These are phyloP conservation scores for Hypothenemus hampei DNA, from an alignment of 1,140 invertebrate species.

Conservation along the genomic window DNA sequence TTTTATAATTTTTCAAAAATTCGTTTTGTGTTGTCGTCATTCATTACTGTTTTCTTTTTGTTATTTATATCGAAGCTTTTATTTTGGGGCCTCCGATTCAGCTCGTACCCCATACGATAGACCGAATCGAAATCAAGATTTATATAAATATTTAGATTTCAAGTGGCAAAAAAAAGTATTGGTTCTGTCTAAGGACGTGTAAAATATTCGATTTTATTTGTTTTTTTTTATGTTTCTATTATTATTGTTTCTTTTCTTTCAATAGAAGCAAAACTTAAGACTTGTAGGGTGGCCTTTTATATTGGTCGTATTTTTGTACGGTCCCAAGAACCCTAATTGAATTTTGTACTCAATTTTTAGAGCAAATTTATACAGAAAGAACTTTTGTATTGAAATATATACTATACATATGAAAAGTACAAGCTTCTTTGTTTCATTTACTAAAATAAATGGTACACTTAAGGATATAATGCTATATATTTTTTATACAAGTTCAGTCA, in stretches of 20 bases:
- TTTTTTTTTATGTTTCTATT: no score
- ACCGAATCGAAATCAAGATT: conserved; percentile 3
- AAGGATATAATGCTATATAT: conserved; percentile 20
- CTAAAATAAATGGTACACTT: neutral
- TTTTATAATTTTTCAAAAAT: conserved; percentile 27
- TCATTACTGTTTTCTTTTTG: no score
- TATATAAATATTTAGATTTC: no score
- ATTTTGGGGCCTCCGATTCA: no score
- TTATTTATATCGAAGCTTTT: no score
- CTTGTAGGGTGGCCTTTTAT: conserved; percentile 42
- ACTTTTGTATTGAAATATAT: conserved; percentile 43
- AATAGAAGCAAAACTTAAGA: conserved; percentile 39
- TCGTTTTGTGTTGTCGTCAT: conserved; percentile 5
- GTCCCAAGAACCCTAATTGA: conserved; percentile 34
- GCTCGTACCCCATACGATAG: no score
- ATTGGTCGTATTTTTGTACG: conserved; percentile 34
- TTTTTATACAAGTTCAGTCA: conserved; percentile 31
- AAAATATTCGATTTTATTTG: no score
- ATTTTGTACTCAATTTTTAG: conserved; percentile 38
- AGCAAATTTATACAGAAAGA: conserved; percentile 38
- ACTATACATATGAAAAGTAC: conserved; percentile 22
- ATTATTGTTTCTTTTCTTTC: conserved; percentile 24
- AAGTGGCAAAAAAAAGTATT: no score
- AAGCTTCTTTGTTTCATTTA: neutral
- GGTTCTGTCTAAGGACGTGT: no score